Conservation (phyloP, 2,797 vertebrate species). For the Ciconia nigra region DNA sequence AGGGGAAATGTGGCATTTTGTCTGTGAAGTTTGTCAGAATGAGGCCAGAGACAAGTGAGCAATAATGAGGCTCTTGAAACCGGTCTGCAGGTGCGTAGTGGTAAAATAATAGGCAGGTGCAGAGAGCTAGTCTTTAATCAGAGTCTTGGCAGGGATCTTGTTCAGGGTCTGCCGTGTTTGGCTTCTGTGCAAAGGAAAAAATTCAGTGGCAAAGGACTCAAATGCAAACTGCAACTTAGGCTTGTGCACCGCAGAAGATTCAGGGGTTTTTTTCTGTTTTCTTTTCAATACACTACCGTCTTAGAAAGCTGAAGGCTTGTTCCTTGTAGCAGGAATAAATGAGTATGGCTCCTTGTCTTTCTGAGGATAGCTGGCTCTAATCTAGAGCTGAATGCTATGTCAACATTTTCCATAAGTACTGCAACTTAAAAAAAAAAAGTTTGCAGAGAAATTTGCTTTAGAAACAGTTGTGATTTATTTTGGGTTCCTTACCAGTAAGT, state of each 20-base stretch:
- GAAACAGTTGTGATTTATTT: not conserved
- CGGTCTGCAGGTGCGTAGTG: conserved; percentile 37
- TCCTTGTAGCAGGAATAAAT: not conserved
- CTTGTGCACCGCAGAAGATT: not conserved
- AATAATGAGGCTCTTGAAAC: conserved; percentile 55
- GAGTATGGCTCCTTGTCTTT: not conserved
- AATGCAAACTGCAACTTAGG: not conserved
- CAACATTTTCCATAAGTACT: not conserved
- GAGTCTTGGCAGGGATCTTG: not conserved
- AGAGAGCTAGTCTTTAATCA: conserved; percentile 30
- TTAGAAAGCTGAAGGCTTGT: not conserved
- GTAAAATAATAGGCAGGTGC: conserved; percentile 51
- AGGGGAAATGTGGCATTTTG: conserved; percentile 27
- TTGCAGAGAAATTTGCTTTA: not conserved
- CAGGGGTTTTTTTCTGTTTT: not conserved
- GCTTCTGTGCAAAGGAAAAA: not conserved
- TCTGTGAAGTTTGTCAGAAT: conserved; percentile 44
- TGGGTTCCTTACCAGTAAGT: not conserved
- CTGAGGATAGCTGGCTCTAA: not conserved
- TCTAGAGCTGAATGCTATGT: not conserved
- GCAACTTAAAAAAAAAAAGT: not conserved
- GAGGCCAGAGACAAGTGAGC: conserved; percentile 1
- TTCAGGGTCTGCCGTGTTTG: not conserved
- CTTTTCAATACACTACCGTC: not conserved
- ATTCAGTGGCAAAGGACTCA: not conserved